Evolutionary conservation across 1,140 invertebrate genomes (phyloP), one percentile per base, ranked within the genome.

Genomic region (Bicyclus anynana): DNA sequence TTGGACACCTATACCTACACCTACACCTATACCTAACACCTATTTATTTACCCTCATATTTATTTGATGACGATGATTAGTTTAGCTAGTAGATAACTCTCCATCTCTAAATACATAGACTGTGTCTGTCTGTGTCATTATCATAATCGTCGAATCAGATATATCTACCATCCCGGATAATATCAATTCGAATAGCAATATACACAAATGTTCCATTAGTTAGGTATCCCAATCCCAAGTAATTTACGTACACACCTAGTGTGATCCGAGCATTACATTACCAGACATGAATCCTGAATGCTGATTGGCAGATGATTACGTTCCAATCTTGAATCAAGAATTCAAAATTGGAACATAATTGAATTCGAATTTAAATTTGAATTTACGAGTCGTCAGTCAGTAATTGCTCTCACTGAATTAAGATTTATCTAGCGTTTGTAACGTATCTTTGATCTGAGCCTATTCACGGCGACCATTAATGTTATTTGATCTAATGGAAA

Each of bases 301-400:
- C 42, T 58, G 55, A 58, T 58, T 58, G 55, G 55, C 48, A 46
- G 55, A 58, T 58, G 55, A 51, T 58, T 56, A 56, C 44, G 20
- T 20, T 46, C n/a, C n/a, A n/a, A 58, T 58, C 55, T 37, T 21
- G 42, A 59, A 47, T 59, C 27, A 48, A 59, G 53, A 59, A 59
- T 53, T 59, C 27, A 48, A 59, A 59, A 59, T 59, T 59, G 57
- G 57, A 49, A 48, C 51, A 59, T 56, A 58, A 58, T 58, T 58
- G 55, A 58, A 57, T 57, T 57, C 16, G 50, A 59, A 52, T 59
- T 46, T 59, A 52, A 59, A 59, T 59, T 46, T 59, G 47, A 59
- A 59, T 56, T 56, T 40, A 59, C 51, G 57, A 59, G 48, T 58
- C 40, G 38, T 53, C 40, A 49, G 53, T 18, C 33, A n/a, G 23